A percentile compares a stretch with the other conserved stretches of the same genome.
phyloP scores from a whole-genome alignment of 2,113 vertebrate species.

The Zapornia atra region DNA sequence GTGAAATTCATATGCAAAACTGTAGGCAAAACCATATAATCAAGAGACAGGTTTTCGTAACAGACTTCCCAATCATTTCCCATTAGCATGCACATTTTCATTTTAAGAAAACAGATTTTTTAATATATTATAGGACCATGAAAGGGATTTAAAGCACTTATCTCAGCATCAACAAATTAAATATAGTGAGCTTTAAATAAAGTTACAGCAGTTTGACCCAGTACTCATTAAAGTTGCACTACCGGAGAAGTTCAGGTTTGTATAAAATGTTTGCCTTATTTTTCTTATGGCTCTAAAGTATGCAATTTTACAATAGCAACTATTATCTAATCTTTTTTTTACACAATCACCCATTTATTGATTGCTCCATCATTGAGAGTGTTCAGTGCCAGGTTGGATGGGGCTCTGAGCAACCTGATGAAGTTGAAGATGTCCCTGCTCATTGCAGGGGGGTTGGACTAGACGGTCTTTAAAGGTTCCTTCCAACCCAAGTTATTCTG shows the following conservation, averaged over 20 bases:
- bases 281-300: neutral
- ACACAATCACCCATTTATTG: neutral
- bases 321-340: neutral
- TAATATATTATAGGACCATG: neutral
- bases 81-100: neutral
- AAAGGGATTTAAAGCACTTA: neutral
- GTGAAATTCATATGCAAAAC: neutral
- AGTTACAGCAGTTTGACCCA: neutral
- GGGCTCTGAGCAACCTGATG: neutral
- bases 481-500: neutral
- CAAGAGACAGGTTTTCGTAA: neutral
- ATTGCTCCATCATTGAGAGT: neutral
- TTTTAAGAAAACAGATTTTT: neutral
- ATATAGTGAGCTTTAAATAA: neutral
- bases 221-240: neutral
- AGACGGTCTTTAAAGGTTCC: neutral
- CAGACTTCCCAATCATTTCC: neutral
- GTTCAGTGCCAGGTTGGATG: fast-evolving
- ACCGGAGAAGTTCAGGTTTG: neutral
- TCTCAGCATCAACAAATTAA: neutral
- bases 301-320: neutral
- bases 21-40: neutral
- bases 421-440: neutral
- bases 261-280: neutral
- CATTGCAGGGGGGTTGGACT: neutral